Evolutionary conservation across 2,113 vertebrate genomes (phyloP).

Genomic region (Maccullochella peelii): DNA sequence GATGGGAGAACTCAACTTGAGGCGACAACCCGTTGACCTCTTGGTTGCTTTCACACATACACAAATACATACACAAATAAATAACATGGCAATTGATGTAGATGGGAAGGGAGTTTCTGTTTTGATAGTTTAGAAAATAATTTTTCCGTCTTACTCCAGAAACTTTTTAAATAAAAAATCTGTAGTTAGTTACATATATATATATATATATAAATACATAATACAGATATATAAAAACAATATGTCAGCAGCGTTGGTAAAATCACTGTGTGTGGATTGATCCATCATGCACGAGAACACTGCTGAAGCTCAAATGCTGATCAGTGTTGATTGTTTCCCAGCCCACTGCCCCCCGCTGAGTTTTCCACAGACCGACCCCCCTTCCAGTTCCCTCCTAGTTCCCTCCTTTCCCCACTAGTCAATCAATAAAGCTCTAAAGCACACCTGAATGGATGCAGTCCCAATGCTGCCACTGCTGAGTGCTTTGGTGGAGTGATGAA

Average conservation of each 20-base stretch:
- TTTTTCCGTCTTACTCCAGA: neutral
- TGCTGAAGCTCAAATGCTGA: constrained; percentile 44
- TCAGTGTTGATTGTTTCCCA: constrained; percentile 52
- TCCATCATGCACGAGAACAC: constrained; percentile 38
- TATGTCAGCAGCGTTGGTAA: neutral
- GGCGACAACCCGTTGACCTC: neutral
- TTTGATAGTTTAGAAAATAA: neutral
- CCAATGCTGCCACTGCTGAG: constrained; percentile 23
- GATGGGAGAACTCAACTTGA: neutral
- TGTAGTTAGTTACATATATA: too few relatives aligned
- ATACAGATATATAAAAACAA: neutral
- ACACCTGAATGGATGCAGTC: constrained; percentile 57
- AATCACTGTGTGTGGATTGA: constrained; percentile 32
- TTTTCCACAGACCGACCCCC: constrained; percentile 11
- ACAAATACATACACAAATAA: neutral
- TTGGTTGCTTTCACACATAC: neutral
- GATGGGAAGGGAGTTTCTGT: neutral
- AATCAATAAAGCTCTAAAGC: constrained; percentile 67
- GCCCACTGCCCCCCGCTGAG: constrained; percentile 31
- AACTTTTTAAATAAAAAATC: constrained; percentile 1
- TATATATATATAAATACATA: neutral
- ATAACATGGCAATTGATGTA: neutral
- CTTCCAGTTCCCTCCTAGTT: neutral
- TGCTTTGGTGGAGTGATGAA: constrained; percentile 56
- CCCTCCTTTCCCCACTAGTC: constrained; percentile 37